Base-by-base conservation (phyloP, 2,888 invertebrate species). In the Abrostola tripartita region DNA sequence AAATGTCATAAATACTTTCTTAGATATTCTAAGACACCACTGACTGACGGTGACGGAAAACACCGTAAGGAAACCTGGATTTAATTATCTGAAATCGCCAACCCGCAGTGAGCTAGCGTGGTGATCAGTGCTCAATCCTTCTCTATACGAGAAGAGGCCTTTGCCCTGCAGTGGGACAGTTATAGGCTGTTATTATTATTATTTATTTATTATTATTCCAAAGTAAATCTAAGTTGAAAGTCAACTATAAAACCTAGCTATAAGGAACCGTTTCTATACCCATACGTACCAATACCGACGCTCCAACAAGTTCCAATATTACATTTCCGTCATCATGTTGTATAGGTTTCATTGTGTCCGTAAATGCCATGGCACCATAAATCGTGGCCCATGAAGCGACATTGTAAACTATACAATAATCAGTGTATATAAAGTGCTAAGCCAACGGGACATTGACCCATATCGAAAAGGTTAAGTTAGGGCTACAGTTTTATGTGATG, bases 281-380 rank as follows among this genome's bases (percentile, higher is more conserved):
- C n/a, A 42, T 57, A 57, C 52, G 40, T 55, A 37, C 38, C 11
- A 35, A n/a, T 55, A 37, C 38, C 11, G 14, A n/a, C 35, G 10
- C 42, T 24, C 42, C 24, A 37, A 51, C 10, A 47, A 10, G 37
- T 50, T 36, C 11, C 1, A n/a, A 42, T 14, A 49, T 59, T 61
- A 57, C 37, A 60, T 81, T 79, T 78, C 78, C 74, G 74, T 76
- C 76, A 73, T 71, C 75, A 74, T 71, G 78, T 75, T 77, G 74
- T 61, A 72, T 51, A 58, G 63, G 65, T 68, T 79, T 78, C 79
- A 83, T 89, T 89, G 88, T 88, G 83, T 83, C 84, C 83, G 84
- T 89, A 92, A 92, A 93, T 92, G 93, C 83, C 92, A 86, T 86
- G 91, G 84, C 90, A 87, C 85, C 89, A 89, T 92, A 90, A 92